phyloP scores from a whole-genome alignment of 92 coral and sea anemone genomes.

The Paragorgia papillata region DNA sequence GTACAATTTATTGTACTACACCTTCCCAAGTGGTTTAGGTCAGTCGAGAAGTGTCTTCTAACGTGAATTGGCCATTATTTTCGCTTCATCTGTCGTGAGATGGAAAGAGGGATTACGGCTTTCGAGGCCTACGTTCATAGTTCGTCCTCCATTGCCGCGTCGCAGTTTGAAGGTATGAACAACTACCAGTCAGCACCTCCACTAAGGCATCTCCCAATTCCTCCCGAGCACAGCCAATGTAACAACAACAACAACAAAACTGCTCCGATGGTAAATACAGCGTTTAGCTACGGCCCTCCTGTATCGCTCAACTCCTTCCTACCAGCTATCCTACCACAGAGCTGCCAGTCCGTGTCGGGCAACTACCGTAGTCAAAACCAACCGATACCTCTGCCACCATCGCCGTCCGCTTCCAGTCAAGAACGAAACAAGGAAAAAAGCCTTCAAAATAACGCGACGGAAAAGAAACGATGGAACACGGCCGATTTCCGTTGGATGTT shows the following conservation, averaged over 20 bases:
- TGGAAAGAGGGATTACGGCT: slow-evolving; percentile 24
- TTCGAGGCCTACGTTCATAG: slow-evolving; percentile 19
- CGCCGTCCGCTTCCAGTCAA: not conserved
- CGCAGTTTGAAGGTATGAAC: slow-evolving; percentile 41
- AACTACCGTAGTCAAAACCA: slow-evolving; percentile 14
- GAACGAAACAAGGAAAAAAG: slow-evolving; percentile 11
- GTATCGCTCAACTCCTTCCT: slow-evolving; percentile 16
- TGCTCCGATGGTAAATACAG: not conserved
- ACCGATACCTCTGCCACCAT: slow-evolving; percentile 5
- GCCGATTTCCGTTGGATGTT: slow-evolving; percentile 99
- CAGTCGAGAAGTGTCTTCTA: no score
- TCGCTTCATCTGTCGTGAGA: not conserved
- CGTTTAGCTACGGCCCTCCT: not conserved
- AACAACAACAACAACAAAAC: slow-evolving; percentile 13
- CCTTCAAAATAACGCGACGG: slow-evolving; percentile 29
- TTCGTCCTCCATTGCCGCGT: not conserved
- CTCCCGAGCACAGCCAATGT: slow-evolving; percentile 46
- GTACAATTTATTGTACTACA: not conserved
- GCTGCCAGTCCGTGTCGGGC: slow-evolving; percentile 9
- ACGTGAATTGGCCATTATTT: not conserved
- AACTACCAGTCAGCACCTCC: slow-evolving; percentile 56
- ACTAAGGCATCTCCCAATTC: slow-evolving; percentile 88
- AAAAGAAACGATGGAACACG: slow-evolving; percentile 97
- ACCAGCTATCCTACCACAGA: slow-evolving; percentile 17
- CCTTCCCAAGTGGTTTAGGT: not conserved